These are phyloP conservation scores for Eudyptes chrysolophus DNA, from an alignment of 2,113 vertebrate species.

Conservation along the genomic window DNA sequence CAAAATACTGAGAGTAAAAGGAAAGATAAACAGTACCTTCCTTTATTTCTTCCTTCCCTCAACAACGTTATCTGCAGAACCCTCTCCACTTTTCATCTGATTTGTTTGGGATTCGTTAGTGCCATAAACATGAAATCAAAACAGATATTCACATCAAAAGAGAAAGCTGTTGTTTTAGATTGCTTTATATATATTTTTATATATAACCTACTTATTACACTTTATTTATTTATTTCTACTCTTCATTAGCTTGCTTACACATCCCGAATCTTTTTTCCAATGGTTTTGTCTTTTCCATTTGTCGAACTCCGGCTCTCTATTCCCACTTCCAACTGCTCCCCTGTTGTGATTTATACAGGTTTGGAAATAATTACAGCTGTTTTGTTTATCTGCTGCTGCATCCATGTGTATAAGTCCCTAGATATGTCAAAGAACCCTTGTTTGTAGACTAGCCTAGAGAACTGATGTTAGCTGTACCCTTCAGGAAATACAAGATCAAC, in stretches of 20 bases:
- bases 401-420: background rate
- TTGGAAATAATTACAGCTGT: constrained; percentile 20
- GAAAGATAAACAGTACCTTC: constrained; percentile 71
- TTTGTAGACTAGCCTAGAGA: background rate
- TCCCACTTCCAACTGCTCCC: background rate
- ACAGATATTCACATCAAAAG: constrained; percentile 17
- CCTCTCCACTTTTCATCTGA: background rate
- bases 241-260: background rate
- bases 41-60: constrained; percentile 35
- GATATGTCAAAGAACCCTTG: background rate
- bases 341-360: constrained; percentile 43
- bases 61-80: background rate
- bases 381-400: constrained; percentile 26
- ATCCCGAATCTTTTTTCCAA: constrained; percentile 23
- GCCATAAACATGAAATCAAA: constrained; percentile 41
- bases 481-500: background rate
- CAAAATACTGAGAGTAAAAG: constrained; percentile 17
- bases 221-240: background rate
- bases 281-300: constrained; percentile 50
- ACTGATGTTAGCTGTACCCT: background rate
- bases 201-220: background rate
- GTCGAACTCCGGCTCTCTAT: background rate
- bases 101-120: constrained; percentile 13
- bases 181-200: background rate
- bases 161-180: constrained; percentile 18